Conservation (phyloP, 2,888 invertebrate species). For the Plusia festucae region DNA sequence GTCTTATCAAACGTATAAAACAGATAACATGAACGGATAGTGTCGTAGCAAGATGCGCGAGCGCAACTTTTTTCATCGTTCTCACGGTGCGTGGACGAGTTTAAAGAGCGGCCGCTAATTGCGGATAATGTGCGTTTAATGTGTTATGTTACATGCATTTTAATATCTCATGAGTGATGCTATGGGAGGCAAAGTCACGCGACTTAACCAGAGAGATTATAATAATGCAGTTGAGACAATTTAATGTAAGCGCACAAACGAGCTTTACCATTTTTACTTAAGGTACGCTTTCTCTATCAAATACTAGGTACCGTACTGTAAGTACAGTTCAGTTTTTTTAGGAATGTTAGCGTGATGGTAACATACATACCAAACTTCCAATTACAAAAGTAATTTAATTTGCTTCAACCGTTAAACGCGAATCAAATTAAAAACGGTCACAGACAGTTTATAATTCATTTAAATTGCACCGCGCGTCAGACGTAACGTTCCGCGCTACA, state of each 20-base stretch:
- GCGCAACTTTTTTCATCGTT: slow-evolving; percentile 49
- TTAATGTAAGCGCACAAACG: not conserved
- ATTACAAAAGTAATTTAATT: slow-evolving; percentile 4
- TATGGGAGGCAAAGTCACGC: slow-evolving; percentile 39
- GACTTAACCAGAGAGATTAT: slow-evolving; percentile 1
- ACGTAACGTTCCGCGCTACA: slow-evolving; percentile 33
- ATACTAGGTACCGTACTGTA: not conserved
- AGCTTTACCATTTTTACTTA: not conserved
- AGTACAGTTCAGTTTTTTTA: too few relatives aligned
- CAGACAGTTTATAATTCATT: slow-evolving; percentile 4
- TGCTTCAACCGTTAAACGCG: not conserved
- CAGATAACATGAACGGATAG: slow-evolving; percentile 14
- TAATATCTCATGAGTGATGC: slow-evolving; percentile 46
- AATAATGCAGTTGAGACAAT: not conserved
- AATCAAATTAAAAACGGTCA: slow-evolving; percentile 3
- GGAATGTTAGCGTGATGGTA: not conserved
- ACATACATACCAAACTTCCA: not conserved
- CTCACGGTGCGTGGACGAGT: slow-evolving; percentile 56
- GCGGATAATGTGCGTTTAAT: slow-evolving; percentile 58
- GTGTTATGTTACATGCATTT: slow-evolving; percentile 59
- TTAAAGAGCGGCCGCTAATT: slow-evolving; percentile 56
- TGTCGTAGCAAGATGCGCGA: slow-evolving; percentile 35
- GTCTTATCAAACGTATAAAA: slow-evolving; percentile 4
- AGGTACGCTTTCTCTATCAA: not conserved
- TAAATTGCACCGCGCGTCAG: slow-evolving; percentile 15